Percentiles rank a stretch among this genome's conserved stretches.
These are phyloP conservation scores for Neosilurus mollespiculum DNA, from an alignment of 2,797 vertebrate genomes.

Conservation along the genomic window DNA sequence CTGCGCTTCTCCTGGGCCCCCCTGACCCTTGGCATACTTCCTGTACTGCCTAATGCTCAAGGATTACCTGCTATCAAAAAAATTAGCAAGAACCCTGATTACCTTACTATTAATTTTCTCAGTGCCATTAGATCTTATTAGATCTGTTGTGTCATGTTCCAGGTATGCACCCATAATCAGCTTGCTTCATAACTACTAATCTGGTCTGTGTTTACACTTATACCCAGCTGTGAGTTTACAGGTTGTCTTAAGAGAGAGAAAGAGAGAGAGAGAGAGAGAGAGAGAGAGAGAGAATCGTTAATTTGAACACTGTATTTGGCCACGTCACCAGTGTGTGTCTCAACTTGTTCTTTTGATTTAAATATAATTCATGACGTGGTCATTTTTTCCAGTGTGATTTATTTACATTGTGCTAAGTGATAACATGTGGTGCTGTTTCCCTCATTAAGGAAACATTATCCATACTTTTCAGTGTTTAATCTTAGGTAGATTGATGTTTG, in stretches of 20 bases:
- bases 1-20: too few relatives aligned
- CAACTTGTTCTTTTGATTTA: background rate
- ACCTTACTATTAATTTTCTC: background rate
- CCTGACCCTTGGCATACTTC: too few relatives aligned
- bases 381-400: background rate
- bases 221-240: background rate
- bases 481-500: background rate
- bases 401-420: slow-evolving; percentile 6
- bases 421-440: slow-evolving; percentile 18
- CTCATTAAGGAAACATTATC: background rate
- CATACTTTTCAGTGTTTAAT: background rate
- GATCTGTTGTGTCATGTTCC: background rate
- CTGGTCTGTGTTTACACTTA: background rate
- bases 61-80: too few relatives aligned
- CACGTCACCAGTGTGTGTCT: slow-evolving; percentile 14
- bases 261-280: background rate
- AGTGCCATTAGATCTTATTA: background rate
- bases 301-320: background rate
- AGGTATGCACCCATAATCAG: background rate
- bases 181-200: background rate
- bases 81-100: too few relatives aligned
- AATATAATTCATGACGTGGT: slow-evolving; percentile 6
- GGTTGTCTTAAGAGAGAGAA: background rate
- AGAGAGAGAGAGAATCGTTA: background rate
- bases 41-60: too few relatives aligned